A percentile compares a stretch with the other conserved stretches of the same genome.
These are phyloP conservation scores for Hiodon alosoides DNA, from an alignment of 2,113 vertebrate genomes.

Conservation along the genomic window DNA sequence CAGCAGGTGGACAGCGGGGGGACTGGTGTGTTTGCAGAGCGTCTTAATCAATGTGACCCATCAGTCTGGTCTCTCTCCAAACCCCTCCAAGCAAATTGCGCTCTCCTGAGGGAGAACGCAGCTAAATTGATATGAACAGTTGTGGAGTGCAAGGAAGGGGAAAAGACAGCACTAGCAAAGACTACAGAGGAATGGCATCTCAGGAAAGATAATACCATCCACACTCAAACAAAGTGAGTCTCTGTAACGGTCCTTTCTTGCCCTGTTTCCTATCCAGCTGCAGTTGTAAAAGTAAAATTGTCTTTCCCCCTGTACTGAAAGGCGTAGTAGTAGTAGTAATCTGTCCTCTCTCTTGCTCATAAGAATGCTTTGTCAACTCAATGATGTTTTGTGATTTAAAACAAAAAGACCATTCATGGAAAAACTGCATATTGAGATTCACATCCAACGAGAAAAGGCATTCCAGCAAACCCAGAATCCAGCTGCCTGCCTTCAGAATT, in stretches of 20 bases:
- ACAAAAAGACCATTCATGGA: conserved; percentile 35
- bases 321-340: background rate
- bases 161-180: no score
- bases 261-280: no score
- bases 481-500: conserved; percentile 12
- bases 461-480: conserved; percentile 21
- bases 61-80: background rate
- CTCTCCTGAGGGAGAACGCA: background rate
- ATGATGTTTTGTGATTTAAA: background rate
- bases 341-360: no score
- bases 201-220: no score
- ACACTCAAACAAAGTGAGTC: no score
- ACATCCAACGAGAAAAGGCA: conserved; percentile 24
- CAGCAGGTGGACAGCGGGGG: conserved; percentile 6
- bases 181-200: no score
- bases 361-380: background rate
- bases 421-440: conserved; percentile 26
- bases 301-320: background rate
- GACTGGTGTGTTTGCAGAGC: conserved; percentile 23
- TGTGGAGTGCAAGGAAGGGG: no score
- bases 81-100: background rate
- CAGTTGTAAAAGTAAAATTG: background rate
- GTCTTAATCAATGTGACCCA: conserved; percentile 29
- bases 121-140: no score
- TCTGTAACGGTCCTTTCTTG: no score